Evolutionary conservation across 2,797 vertebrate genomes (phyloP).

Genomic region (Poecilia wingei): DNA sequence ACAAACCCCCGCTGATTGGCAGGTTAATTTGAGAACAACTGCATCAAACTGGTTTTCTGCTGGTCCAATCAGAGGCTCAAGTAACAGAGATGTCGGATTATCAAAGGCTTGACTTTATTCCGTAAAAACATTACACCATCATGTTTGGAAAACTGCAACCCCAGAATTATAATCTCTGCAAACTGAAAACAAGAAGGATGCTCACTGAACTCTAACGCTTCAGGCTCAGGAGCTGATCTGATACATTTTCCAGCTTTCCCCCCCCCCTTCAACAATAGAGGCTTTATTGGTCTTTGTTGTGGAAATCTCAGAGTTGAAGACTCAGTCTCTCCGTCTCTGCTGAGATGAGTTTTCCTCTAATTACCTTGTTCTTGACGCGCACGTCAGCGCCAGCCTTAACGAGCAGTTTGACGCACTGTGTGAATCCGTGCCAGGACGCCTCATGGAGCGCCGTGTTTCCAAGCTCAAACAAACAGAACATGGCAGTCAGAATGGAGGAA

Average conservation of each 20-base stretch:
- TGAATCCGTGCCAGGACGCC: constrained; percentile 92
- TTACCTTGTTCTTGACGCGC: constrained; percentile 89
- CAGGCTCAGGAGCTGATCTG: not conserved
- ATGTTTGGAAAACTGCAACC: not conserved
- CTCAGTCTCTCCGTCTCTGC: not conserved
- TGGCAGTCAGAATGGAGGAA: not conserved
- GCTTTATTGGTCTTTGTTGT: not conserved
- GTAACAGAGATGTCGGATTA: not conserved
- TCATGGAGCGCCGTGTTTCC: constrained; percentile 93
- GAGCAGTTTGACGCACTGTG: constrained; percentile 88
- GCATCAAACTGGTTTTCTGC: too few relatives aligned
- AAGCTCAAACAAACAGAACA: constrained; percentile 74
- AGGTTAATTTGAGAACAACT: constrained; percentile 4
- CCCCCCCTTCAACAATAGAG: not conserved
- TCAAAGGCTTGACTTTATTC: not conserved
- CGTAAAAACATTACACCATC: not conserved
- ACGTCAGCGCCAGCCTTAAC: constrained; percentile 89
- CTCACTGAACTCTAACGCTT: not conserved
- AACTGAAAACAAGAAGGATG: not conserved
- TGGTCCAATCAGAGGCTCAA: not conserved
- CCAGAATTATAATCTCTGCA: not conserved
- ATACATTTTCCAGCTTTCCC: not conserved
- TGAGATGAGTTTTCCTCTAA: not conserved
- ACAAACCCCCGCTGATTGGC: constrained; percentile 1
- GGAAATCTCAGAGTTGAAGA: not conserved